A percentile compares a stretch with the other conserved stretches of the same genome.
These are phyloP conservation scores for Indri indri DNA, from an alignment of 2,113 vertebrate species.

Conservation along the genomic window DNA sequence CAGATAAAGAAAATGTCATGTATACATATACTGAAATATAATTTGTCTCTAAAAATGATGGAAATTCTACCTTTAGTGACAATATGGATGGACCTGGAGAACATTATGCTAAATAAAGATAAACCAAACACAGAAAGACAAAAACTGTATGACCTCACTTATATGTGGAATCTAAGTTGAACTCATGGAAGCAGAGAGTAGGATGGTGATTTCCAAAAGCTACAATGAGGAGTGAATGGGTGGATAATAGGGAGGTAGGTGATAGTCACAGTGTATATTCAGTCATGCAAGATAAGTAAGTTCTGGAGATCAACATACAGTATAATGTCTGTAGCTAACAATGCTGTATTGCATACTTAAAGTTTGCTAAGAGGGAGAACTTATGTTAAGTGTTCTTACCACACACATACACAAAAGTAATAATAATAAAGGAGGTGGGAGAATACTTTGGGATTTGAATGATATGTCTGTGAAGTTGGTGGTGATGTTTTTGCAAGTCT, in stretches of 20 bases:
- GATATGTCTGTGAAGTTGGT: background rate
- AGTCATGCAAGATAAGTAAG: background rate
- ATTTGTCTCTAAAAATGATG: background rate
- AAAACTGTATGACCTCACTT: background rate
- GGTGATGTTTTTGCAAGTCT: background rate
- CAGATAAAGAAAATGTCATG: background rate
- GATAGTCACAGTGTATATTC: background rate
- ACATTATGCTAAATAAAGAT: background rate
- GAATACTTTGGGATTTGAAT: background rate
- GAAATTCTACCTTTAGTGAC: background rate
- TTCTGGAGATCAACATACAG: background rate
- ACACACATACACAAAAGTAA: background rate
- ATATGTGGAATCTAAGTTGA: background rate
- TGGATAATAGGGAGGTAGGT: background rate
- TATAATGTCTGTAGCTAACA: background rate
- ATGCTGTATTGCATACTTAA: background rate
- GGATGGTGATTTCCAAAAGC: background rate
- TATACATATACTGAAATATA: background rate
- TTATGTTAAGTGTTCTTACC: background rate
- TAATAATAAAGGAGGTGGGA: background rate
- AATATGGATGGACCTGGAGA: background rate
- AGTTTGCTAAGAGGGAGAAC: background rate
- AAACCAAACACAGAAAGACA: background rate
- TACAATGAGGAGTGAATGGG: background rate
- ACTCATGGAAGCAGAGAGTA: background rate